These are phyloP conservation scores for Archips xylosteana DNA, from an alignment of 2,888 invertebrate species.

Conservation along the genomic window DNA sequence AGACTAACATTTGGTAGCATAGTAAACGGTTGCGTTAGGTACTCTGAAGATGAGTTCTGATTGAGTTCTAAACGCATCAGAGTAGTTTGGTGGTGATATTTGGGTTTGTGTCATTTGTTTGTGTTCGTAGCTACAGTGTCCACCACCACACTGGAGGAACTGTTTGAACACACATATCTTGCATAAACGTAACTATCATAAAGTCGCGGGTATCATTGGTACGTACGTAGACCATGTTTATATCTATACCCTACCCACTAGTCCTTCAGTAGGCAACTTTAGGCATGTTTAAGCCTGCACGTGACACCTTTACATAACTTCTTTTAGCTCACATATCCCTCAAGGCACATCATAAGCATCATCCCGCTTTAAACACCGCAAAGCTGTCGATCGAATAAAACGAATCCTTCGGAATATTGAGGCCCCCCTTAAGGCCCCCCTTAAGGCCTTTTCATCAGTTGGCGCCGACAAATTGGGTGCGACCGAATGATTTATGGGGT, in stretches of 20 bases:
- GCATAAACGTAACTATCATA: too few relatives aligned
- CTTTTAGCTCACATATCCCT: not conserved
- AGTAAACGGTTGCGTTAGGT: too few relatives aligned
- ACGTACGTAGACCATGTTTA: too few relatives aligned
- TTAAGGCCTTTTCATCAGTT: slow-evolving; percentile 62
- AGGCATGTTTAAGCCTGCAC: not conserved
- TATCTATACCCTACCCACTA: not conserved
- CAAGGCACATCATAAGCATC: slow-evolving; percentile 2
- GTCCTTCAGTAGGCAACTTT: not conserved
- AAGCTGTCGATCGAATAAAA: slow-evolving; percentile 55
- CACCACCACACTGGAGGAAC: too few relatives aligned
- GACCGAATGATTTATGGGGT: slow-evolving; percentile 67
- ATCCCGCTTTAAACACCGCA: slow-evolving; percentile 37
- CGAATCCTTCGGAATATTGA: slow-evolving; percentile 57
- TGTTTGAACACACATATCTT: too few relatives aligned
- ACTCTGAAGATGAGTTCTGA: too few relatives aligned
- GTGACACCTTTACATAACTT: not conserved
- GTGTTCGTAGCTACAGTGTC: too few relatives aligned
- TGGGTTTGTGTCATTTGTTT: too few relatives aligned
- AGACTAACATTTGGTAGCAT: too few relatives aligned
- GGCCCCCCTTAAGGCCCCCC: slow-evolving; percentile 47
- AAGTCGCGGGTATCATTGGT: too few relatives aligned
- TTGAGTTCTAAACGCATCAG: too few relatives aligned
- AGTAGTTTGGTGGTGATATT: too few relatives aligned
- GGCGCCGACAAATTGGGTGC: slow-evolving; percentile 64